These are phyloP conservation scores for Apeira syringaria DNA, from an alignment of 2,888 invertebrate species.

Conservation along the genomic window DNA sequence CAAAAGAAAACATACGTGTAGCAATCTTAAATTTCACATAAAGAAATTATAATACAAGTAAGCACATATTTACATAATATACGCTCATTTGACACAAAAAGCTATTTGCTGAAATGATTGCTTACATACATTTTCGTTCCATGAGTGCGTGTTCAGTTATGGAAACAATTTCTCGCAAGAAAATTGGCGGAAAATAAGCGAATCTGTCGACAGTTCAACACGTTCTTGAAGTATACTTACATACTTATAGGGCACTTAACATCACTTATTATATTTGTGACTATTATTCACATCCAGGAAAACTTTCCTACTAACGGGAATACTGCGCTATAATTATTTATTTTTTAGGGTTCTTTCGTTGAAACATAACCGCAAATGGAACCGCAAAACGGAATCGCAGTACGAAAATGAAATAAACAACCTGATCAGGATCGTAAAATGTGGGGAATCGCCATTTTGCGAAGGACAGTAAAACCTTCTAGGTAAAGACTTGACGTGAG, in stretches of 20 bases:
- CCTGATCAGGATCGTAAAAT: too few species aligned
- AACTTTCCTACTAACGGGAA: constrained; percentile 1
- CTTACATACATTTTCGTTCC: constrained; percentile 2
- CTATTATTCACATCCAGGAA: constrained; percentile 4
- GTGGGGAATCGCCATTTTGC: too few species aligned
- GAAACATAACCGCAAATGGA: constrained; percentile 13
- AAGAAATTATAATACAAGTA: neutral
- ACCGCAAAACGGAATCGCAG: too few species aligned
- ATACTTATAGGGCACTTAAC: constrained; percentile 1
- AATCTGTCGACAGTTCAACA: constrained; percentile 13
- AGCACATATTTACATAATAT: neutral
- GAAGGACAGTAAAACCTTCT: too few species aligned
- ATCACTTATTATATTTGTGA: neutral
- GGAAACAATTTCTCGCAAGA: constrained; percentile 12
- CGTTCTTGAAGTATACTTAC: constrained; percentile 7
- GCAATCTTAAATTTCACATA: neutral
- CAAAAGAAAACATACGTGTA: too few species aligned
- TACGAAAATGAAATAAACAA: too few species aligned
- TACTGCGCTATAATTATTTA: neutral
- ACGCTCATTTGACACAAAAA: constrained; percentile 4
- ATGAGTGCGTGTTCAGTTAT: constrained; percentile 9
- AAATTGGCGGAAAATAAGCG: constrained; percentile 14
- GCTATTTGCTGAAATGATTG: constrained; percentile 7
- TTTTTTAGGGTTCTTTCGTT: constrained; percentile 8
- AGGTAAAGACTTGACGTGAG: too few species aligned